phyloP scores from a whole-genome alignment of 2,888 invertebrate genomes.

The Argyresthia albistria region DNA sequence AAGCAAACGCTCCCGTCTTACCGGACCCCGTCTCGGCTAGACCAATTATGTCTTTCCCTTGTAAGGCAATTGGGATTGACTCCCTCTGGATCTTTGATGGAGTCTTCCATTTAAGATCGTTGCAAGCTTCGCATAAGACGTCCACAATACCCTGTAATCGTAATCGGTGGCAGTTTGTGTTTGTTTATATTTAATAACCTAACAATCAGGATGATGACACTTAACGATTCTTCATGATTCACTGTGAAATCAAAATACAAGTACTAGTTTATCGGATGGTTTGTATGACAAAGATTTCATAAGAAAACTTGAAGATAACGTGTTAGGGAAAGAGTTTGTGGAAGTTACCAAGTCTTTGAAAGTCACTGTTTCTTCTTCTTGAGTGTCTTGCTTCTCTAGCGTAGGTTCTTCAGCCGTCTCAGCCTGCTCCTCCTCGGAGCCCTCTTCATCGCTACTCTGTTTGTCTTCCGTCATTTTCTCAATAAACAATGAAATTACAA shows the following conservation, averaged over 20 bases:
- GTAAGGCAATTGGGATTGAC: slow-evolving; percentile 91
- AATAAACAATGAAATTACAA: not conserved
- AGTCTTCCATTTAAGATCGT: slow-evolving; percentile 91
- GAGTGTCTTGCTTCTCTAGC: slow-evolving; percentile 16
- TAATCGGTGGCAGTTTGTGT: slow-evolving; percentile 10
- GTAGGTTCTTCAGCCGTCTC: slow-evolving; percentile 3
- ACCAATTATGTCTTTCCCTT: slow-evolving; percentile 80
- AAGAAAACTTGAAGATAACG: no score
- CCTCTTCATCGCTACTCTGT: slow-evolving; percentile 25
- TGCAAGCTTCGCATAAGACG: slow-evolving; percentile 91
- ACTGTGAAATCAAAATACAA: no score
- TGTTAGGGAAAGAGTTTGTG: not conserved
- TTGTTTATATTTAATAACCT: slow-evolving; percentile 14
- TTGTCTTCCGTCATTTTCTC: slow-evolving; percentile 41
- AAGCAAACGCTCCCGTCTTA: slow-evolving; percentile 97
- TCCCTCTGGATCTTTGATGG: slow-evolving; percentile 97
- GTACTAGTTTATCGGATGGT: no score
- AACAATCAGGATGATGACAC: slow-evolving; percentile 9
- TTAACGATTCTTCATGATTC: no score
- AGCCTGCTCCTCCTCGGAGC: slow-evolving; percentile 20
- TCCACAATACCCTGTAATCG: slow-evolving; percentile 87
- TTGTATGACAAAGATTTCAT: no score
- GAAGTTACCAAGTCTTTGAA: slow-evolving; percentile 57
- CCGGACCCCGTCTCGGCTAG: slow-evolving; percentile 91
- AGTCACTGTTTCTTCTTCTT: slow-evolving; percentile 44